phyloP scores from a whole-genome alignment of 2,113 vertebrate genomes.

The Brienomyrus brachyistius region DNA sequence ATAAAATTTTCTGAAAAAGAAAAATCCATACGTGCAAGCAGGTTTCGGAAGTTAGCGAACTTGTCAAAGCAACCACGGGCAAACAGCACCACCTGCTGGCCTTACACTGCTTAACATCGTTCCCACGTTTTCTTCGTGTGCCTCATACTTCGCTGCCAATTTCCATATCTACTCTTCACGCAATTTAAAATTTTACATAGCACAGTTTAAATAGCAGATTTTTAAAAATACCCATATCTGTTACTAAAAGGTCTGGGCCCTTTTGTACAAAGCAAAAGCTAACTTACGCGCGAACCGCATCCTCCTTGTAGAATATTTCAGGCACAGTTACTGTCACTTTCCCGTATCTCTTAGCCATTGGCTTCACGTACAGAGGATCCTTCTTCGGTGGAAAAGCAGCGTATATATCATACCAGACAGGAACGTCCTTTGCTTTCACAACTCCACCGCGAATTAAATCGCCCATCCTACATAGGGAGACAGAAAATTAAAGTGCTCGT shows the following conservation, averaged over 20 bases:
- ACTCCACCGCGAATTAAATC: slow-evolving; percentile 73
- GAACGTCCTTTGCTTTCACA: slow-evolving; percentile 59
- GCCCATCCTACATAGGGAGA: slow-evolving; percentile 56
- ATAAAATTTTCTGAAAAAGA: slow-evolving; percentile 57
- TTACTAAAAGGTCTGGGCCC: background rate
- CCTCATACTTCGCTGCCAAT: background rate
- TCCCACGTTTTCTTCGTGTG: background rate
- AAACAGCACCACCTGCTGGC: slow-evolving; percentile 13
- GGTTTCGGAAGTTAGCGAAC: background rate
- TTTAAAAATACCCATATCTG: background rate
- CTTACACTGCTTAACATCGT: background rate
- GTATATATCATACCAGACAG: slow-evolving; percentile 82
- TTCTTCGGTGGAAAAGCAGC: slow-evolving; percentile 73
- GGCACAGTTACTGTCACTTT: slow-evolving; percentile 46
- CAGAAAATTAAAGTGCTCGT: background rate
- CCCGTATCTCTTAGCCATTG: slow-evolving; percentile 28
- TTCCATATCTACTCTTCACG: background rate
- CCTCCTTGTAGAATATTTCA: slow-evolving; percentile 76
- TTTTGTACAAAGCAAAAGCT: background rate
- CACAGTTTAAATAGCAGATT: background rate
- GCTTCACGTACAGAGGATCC: slow-evolving; percentile 59
- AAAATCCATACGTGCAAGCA: background rate
- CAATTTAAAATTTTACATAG: background rate
- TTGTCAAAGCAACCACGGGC: background rate
- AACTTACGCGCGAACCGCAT: slow-evolving; percentile 82